Percentiles rank a stretch among this genome's conserved stretches.
These are phyloP conservation scores for Sinohyriopsis cumingii DNA, from an alignment of 2,888 invertebrate genomes.

Conservation along the genomic window DNA sequence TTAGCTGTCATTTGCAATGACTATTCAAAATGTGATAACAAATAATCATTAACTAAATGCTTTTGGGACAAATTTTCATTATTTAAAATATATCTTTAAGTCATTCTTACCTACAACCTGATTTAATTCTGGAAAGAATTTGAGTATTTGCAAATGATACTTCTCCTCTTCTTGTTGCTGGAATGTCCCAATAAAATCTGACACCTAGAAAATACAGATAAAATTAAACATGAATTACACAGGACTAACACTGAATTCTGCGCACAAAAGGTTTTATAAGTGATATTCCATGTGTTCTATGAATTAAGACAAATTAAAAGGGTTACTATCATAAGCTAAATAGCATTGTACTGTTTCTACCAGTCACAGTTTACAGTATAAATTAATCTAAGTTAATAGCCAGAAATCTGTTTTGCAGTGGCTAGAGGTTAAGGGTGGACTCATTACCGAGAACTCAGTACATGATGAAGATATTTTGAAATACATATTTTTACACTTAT, in stretches of 20 bases:
- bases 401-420: too few relatives aligned
- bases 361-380: too few relatives aligned
- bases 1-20: background rate
- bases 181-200: slow-evolving; percentile 70
- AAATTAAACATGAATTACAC: background rate
- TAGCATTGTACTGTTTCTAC: too few relatives aligned
- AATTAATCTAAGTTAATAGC: too few relatives aligned
- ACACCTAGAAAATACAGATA: slow-evolving; percentile 54
- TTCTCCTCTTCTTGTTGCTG: slow-evolving; percentile 68
- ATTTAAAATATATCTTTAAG: background rate
- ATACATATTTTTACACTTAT: too few relatives aligned
- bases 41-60: background rate
- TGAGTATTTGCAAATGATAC: slow-evolving; percentile 66
- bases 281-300: too few relatives aligned
- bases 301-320: background rate
- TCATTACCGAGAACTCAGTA: too few relatives aligned
- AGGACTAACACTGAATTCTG: background rate
- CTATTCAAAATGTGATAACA: background rate
- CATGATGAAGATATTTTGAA: too few relatives aligned
- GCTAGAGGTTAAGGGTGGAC: too few relatives aligned
- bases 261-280: background rate
- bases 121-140: slow-evolving; percentile 67
- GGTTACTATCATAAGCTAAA: too few relatives aligned
- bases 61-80: background rate
- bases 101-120: slow-evolving; percentile 64